Base-by-base conservation (phyloP, 1,140 invertebrate species). In the Diachasma alloeum region DNA sequence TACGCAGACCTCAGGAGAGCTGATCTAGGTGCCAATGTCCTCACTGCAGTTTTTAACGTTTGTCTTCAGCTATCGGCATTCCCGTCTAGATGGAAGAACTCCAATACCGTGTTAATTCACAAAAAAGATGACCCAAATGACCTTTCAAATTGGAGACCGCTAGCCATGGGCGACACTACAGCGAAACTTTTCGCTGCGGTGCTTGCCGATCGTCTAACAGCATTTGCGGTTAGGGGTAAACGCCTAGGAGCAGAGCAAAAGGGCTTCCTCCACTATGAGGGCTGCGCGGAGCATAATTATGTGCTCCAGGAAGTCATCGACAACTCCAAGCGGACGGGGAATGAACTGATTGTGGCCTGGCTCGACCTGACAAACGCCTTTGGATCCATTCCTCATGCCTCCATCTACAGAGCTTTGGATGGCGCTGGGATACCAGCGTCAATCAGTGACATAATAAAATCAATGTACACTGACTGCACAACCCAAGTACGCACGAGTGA, bases 291-390 rank as follows among this genome's bases (percentile, higher is more conserved):
- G 56, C 82, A 86, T 74, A 86, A 85, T 70, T 84, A 76, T 67
- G 59, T 79, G 0, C 63, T 86, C 0, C 71, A 84, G 56, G 46
- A 80, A 9, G 17, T 72, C 46, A 63, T 88, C 37, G 48, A 81
- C 6, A 59, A 84, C 8, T 82, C 82, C 0, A 74, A 76, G n/a
- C 39, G 67, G 26, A 3, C 36, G 8, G 73, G 72, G 0, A 74
- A 37, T 11, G 73, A 79, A 9, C n/a, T 82, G 10, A 81, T 84
- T 15, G 74, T 89, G 0, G 79, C 85, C 6, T 85, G 84, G 81
- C 42, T 88, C 44, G 84, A 88, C 66, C 72, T 84, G 1, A 39
- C 80, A 0, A 85, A 87, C 66, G 84, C 84, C 0, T 86, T 87
- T 78, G 81, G 79, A 0, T 85, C 83, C 5, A 77, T 88, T 8